These are phyloP conservation scores for Sinotaia quadrata DNA, from an alignment of 2,888 invertebrate species.

Conservation along the genomic window DNA sequence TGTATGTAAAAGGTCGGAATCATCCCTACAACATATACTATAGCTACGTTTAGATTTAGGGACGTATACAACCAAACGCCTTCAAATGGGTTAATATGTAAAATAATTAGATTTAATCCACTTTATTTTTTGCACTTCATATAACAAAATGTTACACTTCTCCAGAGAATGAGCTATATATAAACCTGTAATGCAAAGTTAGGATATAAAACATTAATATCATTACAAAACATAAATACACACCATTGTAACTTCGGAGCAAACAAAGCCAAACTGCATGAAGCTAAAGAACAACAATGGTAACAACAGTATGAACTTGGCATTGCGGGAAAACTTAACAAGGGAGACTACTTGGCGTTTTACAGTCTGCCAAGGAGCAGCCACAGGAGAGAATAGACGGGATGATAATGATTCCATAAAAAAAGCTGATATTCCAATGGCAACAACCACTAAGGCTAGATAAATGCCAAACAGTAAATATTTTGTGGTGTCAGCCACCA, in stretches of 20 bases:
- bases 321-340: slow-evolving; percentile 52
- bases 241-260: slow-evolving; percentile 68
- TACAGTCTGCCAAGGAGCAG: slow-evolving; percentile 35
- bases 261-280: slow-evolving; percentile 63
- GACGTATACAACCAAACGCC: too few species aligned
- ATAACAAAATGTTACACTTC: too few species aligned
- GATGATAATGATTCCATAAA: slow-evolving; percentile 60
- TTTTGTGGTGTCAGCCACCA: slow-evolving; percentile 47
- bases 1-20: too few species aligned
- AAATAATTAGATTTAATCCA: too few species aligned
- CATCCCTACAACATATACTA: too few species aligned
- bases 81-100: too few species aligned
- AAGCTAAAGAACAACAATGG: slow-evolving; percentile 61
- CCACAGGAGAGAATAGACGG: slow-evolving; percentile 24
- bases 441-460: slow-evolving; percentile 50
- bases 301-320: slow-evolving; percentile 54
- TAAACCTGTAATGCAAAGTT: too few species aligned
- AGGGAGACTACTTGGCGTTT: slow-evolving; percentile 48
- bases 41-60: too few species aligned
- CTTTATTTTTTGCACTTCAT: too few species aligned
- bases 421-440: slow-evolving; percentile 51
- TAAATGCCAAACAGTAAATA: slow-evolving; percentile 62
- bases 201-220: too few species aligned
- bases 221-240: slow-evolving; percentile 13
- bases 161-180: too few species aligned